A percentile compares a stretch with the other conserved stretches of the same genome.
These are phyloP conservation scores for Leucoraja erinaceus DNA, from an alignment of 2,113 vertebrate species.

Conservation along the genomic window DNA sequence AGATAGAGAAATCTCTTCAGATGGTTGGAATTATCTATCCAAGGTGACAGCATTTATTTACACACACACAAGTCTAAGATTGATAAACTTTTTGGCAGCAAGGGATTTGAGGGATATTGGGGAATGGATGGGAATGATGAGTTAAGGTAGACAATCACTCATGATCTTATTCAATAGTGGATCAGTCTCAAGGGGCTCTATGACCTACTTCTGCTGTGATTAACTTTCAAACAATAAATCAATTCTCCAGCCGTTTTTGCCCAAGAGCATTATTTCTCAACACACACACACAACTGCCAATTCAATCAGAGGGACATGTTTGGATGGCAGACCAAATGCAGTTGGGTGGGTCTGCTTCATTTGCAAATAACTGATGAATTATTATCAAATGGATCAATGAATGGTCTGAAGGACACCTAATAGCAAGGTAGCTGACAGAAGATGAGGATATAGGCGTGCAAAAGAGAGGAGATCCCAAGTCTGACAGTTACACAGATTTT, in stretches of 20 bases:
- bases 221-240: not conserved
- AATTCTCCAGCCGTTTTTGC: not conserved
- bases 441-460: not conserved
- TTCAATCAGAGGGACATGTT: not conserved
- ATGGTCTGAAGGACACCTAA: not conserved
- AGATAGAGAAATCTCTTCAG: not conserved
- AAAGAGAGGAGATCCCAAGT: not conserved
- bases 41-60: too few relatives aligned
- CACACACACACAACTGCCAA: not conserved
- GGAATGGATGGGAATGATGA: not conserved
- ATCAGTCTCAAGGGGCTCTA: not conserved
- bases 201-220: not conserved
- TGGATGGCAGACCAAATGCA: not conserved
- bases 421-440: not conserved
- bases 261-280: not conserved
- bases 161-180: not conserved
- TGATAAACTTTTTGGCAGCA: not conserved
- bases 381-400: not conserved
- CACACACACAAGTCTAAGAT: too few relatives aligned
- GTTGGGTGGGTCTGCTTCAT: too few relatives aligned
- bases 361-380: not conserved
- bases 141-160: not conserved
- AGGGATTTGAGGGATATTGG: not conserved
- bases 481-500: not conserved
- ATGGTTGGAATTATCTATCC: too few relatives aligned